A percentile compares a stretch with the other conserved stretches of the same genome.
phyloP scores from a whole-genome alignment of 2,113 vertebrate genomes.

The Atlantisia rogersi region DNA sequence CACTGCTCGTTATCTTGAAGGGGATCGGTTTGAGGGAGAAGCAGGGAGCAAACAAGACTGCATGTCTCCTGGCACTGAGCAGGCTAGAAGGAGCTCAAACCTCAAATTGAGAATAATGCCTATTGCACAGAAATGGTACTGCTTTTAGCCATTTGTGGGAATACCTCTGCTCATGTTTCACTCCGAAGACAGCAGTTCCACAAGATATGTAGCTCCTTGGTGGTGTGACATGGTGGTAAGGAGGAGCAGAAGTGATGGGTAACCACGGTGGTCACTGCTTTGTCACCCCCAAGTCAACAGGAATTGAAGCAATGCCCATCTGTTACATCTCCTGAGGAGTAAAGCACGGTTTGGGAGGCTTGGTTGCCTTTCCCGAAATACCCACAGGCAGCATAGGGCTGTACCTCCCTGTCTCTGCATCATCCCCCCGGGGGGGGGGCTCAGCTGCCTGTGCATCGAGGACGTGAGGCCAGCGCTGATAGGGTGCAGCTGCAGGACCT shows the following conservation, averaged over 20 bases:
- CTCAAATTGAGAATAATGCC: not conserved
- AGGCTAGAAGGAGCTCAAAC: not conserved
- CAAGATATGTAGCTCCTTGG: not conserved
- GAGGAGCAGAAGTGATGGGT: not conserved
- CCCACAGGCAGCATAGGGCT: not conserved
- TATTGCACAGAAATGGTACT: not conserved
- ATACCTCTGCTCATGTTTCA: not conserved
- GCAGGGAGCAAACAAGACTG: not conserved
- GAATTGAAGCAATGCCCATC: not conserved
- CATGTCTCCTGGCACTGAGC: accelerated
- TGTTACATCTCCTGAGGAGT: not conserved
- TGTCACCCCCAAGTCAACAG: not conserved
- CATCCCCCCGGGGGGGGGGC: not conserved
- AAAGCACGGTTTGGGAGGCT: not conserved
- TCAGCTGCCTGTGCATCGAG: not conserved
- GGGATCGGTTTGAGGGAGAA: not conserved
- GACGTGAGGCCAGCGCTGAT: not conserved
- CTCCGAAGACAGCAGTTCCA: not conserved
- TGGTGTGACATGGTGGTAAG: not conserved
- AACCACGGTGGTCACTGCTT: not conserved
- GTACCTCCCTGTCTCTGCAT: not conserved
- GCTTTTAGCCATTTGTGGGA: not conserved
- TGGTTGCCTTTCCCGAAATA: not conserved
- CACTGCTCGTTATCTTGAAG: not conserved
- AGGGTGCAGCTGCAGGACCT: not conserved